phyloP scores from a whole-genome alignment of 2,797 vertebrate species.

The Carcharodon carcharias region DNA sequence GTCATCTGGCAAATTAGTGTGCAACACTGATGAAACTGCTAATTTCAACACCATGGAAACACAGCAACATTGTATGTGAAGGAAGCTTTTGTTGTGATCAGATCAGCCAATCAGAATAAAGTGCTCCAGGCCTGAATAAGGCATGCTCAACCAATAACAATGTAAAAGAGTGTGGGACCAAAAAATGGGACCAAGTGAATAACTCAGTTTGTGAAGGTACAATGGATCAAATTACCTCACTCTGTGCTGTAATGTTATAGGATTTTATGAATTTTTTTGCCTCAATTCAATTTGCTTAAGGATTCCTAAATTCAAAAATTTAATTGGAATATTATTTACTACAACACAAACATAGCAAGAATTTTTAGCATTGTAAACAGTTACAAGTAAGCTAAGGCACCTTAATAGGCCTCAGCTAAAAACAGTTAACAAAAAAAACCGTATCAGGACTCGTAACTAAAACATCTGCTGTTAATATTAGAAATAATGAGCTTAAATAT shows the following conservation, averaged over 20 bases:
- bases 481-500: background rate
- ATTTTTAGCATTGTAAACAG: background rate
- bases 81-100: background rate
- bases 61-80: background rate
- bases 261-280: background rate
- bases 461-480: constrained; percentile 32
- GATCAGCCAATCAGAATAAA: background rate
- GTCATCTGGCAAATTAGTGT: background rate
- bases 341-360: background rate
- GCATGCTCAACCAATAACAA: background rate
- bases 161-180: background rate
- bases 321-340: background rate
- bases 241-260: background rate
- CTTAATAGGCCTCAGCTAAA: background rate
- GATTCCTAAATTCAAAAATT: background rate
- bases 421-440: constrained; percentile 4
- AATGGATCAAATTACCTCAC: background rate
- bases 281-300: background rate
- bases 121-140: background rate
- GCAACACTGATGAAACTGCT: background rate
- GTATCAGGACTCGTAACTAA: background rate
- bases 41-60: background rate
- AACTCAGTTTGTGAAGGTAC: background rate
- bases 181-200: background rate
- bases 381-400: background rate